phyloP scores from a whole-genome alignment of 2,113 vertebrate species.

The Erinaceus europaeus region DNA sequence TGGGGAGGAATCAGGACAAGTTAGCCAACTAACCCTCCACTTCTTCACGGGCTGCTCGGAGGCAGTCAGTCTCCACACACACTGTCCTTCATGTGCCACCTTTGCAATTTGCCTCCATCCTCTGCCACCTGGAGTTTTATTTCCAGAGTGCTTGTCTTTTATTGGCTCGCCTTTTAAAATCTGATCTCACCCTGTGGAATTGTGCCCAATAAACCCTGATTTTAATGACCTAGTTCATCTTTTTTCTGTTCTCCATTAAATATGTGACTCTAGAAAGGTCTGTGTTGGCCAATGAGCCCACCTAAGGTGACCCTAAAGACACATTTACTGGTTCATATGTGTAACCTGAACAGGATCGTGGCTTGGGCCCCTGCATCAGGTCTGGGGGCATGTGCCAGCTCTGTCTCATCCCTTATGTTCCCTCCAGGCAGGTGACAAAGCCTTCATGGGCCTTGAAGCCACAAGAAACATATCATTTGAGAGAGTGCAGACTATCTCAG shows the following conservation, averaged over 20 bases:
- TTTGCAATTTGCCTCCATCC: neutral
- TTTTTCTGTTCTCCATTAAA: neutral
- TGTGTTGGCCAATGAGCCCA: neutral
- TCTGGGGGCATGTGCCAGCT: neutral
- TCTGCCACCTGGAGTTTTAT: neutral
- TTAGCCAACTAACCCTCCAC: neutral
- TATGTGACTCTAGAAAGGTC: neutral
- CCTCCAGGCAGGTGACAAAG: neutral
- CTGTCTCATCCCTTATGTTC: neutral
- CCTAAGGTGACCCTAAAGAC: fast-evolving
- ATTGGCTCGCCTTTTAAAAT: neutral
- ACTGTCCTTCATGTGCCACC: neutral
- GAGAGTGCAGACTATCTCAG: too few relatives aligned
- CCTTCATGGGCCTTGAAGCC: neutral
- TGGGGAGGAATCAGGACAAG: neutral
- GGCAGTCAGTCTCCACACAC: too few relatives aligned
- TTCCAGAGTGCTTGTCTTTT: neutral
- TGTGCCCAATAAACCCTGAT: neutral
- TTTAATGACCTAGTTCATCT: neutral
- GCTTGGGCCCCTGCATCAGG: neutral
- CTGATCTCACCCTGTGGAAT: neutral
- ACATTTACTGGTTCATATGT: fast-evolving
- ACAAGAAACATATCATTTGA: neutral
- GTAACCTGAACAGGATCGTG: neutral
- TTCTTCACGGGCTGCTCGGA: too few relatives aligned